A percentile compares a stretch with the other conserved stretches of the same genome.
Conservation (phyloP, 2,888 invertebrate species). For the Incurvaria masculella region DNA sequence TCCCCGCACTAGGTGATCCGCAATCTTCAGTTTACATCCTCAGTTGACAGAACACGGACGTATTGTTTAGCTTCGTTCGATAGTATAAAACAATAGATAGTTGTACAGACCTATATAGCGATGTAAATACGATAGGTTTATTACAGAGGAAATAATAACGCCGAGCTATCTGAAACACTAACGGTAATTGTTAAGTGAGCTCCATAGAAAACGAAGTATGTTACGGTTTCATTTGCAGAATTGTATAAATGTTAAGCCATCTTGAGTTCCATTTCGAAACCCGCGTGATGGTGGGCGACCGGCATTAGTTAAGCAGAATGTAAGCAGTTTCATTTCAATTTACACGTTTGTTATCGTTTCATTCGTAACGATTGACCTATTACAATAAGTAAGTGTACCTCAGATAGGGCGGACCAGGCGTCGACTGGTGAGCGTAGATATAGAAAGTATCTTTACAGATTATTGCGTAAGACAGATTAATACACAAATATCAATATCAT, state of each 20-base stretch:
- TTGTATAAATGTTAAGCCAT: slow-evolving; percentile 41
- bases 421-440: slow-evolving; percentile 51
- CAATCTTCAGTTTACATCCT: slow-evolving; percentile 43
- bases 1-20: slow-evolving; percentile 34
- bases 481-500: slow-evolving; percentile 34
- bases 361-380: slow-evolving; percentile 55
- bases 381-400: slow-evolving; percentile 49
- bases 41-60: slow-evolving; percentile 35
- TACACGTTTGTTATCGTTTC: slow-evolving; percentile 54
- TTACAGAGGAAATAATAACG: slow-evolving; percentile 42
- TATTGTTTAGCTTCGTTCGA: slow-evolving; percentile 39
- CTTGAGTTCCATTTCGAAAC: slow-evolving; percentile 33
- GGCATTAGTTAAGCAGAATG: slow-evolving; percentile 52
- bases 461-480: slow-evolving; percentile 33
- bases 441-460: slow-evolving; percentile 30
- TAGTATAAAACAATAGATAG: slow-evolving; percentile 39
- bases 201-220: slow-evolving; percentile 39
- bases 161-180: slow-evolving; percentile 47
- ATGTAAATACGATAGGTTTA: slow-evolving; percentile 52
- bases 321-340: slow-evolving; percentile 53
- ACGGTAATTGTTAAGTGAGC: slow-evolving; percentile 39
- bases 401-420: slow-evolving; percentile 56
- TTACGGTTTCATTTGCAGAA: slow-evolving; percentile 45
- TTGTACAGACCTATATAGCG: slow-evolving; percentile 50
- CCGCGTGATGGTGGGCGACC: slow-evolving; percentile 40